These are phyloP conservation scores for Takifugu ocellatus DNA, from an alignment of 2,797 vertebrate species.

Conservation along the genomic window DNA sequence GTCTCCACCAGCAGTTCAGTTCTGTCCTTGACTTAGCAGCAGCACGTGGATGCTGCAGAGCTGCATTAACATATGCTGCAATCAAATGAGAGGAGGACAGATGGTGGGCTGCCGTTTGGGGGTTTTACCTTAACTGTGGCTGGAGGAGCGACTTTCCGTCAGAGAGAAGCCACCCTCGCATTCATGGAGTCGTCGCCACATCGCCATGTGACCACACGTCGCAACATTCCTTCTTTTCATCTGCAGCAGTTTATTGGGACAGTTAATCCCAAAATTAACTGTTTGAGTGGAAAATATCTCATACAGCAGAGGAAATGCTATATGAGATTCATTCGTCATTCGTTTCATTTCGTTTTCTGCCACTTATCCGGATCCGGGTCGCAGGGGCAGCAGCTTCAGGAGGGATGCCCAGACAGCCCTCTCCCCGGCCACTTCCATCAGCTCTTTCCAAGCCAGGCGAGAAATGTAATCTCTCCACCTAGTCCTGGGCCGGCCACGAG, in stretches of 20 bases:
- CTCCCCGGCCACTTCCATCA: too few species aligned
- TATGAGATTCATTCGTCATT: too few species aligned
- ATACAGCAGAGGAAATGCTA: too few species aligned
- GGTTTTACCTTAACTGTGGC: constrained; percentile 38
- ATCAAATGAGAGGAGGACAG: constrained; percentile 70
- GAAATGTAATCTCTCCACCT: too few species aligned
- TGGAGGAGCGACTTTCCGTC: constrained; percentile 2
- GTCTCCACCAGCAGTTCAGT: constrained; percentile 62
- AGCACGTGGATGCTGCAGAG: constrained; percentile 49
- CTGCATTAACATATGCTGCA: constrained; percentile 72
- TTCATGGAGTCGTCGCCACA: not conserved
- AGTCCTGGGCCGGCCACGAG: too few species aligned
- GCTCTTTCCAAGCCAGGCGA: too few species aligned
- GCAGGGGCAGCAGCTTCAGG: too few species aligned
- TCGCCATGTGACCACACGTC: not conserved
- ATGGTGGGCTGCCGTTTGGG: constrained; percentile 58
- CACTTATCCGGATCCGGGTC: too few species aligned
- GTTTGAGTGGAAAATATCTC: not conserved
- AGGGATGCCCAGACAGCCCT: too few species aligned
- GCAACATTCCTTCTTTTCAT: not conserved
- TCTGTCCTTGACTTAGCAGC: constrained; percentile 74
- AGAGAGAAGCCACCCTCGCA: not conserved
- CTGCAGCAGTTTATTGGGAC: not conserved
- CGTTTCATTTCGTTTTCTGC: too few species aligned
- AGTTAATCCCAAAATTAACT: not conserved